Evolutionary conservation across 2,888 invertebrate genomes (phyloP).

Genomic region (Pheosia gnoma): DNA sequence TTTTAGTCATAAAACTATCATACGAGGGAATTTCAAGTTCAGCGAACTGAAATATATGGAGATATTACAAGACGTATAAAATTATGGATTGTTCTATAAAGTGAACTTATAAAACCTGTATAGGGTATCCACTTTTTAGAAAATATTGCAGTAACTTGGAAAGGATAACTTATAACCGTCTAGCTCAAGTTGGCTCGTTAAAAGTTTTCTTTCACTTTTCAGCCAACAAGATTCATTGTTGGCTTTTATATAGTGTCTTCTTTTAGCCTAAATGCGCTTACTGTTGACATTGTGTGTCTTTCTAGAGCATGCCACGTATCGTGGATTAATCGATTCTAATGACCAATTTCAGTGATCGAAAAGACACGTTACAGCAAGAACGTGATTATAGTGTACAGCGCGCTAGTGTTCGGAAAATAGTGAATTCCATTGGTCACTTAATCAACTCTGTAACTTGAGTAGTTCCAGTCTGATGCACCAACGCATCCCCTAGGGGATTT

Average conservation of each 20-base stretch:
- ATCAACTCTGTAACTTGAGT: no score
- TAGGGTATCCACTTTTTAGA: background rate
- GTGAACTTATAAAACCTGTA: background rate
- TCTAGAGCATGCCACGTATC: no score
- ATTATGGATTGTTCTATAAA: conserved; percentile 4
- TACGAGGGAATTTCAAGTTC: background rate
- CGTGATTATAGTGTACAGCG: no score
- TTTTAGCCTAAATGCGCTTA: background rate
- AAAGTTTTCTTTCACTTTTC: background rate
- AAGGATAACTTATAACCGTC: background rate
- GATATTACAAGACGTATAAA: background rate
- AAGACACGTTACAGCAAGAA: no score
- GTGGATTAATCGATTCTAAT: no score
- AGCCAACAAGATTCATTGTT: background rate
- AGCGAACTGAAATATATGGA: background rate
- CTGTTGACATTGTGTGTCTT: no score
- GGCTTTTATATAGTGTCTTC: background rate
- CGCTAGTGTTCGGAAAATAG: no score
- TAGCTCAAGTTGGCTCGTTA: background rate
- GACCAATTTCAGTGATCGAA: no score
- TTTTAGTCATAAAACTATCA: conserved; percentile 2
- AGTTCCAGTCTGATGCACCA: no score
- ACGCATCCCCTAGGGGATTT: no score
- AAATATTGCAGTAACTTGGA: background rate
- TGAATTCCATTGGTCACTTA: no score